Evolutionary conservation across 2,888 invertebrate species (phyloP), one percentile per base, ranked within the genome.

Genomic region (Ichneumoninae sp.): DNA sequence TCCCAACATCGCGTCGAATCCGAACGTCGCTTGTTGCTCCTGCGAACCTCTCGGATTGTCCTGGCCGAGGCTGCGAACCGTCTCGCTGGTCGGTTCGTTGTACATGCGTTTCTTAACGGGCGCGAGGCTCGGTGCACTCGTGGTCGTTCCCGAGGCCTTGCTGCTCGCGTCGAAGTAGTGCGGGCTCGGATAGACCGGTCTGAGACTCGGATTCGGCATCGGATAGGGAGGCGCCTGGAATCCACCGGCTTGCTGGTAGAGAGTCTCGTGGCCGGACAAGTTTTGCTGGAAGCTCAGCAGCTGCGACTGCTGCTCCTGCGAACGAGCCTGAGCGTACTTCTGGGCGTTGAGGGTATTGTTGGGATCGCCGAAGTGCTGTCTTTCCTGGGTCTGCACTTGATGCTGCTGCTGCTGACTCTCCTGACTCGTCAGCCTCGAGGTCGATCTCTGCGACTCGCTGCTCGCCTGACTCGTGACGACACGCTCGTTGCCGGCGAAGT

Each of bases 61-160:
- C 40, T 92, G 92, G 1, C 89, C 52, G 10, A 90, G 81, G 19
- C 86, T 87, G 0, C 91, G 87, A 3, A 90, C 71, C 3, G 87
- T 86, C 7, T 88, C 89, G 19, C 81, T 40, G 3, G 87, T 84
- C 0, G 91, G 88, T 54, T 93, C 93, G 76, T 90, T 93, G 86
- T 93, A 93, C 77, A 90, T 90, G 1, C 93, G 91, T 74, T 93
- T 93, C 74, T 93, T 93, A 0, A 91, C 92, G 3, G 93, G 92
- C 1, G 92, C 88, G 8, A 92, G 84, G 77, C 88, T 91, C 60
- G 90, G 88, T 1, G 87, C 72, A 0, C 90, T 80, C 2, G 86
- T 84, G 4, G 82, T 88, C 0, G 86, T 78, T 19, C 80, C 87
- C 22, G 87, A 78, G 6, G 88, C 54, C 22, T 90, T 91, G 44